Conservation (phyloP, 2,888 invertebrate species). For the Taenaris catops region DNA sequence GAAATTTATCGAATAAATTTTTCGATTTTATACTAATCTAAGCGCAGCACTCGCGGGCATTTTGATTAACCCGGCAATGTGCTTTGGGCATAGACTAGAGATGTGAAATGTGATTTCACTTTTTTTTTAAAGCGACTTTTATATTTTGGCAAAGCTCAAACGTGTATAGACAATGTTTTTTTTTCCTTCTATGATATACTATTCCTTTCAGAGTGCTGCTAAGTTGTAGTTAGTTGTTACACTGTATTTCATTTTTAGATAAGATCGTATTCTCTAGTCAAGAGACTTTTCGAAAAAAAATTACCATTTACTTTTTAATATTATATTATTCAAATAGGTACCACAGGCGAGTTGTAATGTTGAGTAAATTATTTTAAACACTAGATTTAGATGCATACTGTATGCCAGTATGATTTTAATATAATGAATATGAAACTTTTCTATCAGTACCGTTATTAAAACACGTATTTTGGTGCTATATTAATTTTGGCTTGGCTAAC, state of each 20-base stretch:
- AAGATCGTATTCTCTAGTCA: constrained; percentile 76
- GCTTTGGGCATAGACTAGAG: constrained; percentile 20
- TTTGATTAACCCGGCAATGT: constrained; percentile 7
- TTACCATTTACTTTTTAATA: constrained; percentile 76
- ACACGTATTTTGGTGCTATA: constrained; percentile 73
- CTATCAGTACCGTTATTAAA: constrained; percentile 57
- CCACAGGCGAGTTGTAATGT: constrained; percentile 62
- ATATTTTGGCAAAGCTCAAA: constrained; percentile 73
- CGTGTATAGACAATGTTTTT: constrained; percentile 43
- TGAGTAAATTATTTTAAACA: constrained; percentile 58
- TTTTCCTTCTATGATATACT: constrained; percentile 42
- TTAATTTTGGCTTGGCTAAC: constrained; percentile 75
- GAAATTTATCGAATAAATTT: constrained; percentile 26
- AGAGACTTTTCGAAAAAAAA: constrained; percentile 65
- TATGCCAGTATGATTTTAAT: constrained; percentile 1
- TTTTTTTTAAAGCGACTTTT: constrained; percentile 42
- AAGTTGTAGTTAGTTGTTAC: constrained; percentile 53
- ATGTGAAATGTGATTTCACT: constrained; percentile 72
- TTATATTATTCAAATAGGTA: constrained; percentile 56
- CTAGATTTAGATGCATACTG: constrained; percentile 44
- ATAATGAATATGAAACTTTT: constrained; percentile 59
- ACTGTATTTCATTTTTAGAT: constrained; percentile 61
- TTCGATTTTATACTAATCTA: constrained; percentile 25
- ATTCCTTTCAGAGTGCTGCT: constrained; percentile 70
- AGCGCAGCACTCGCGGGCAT: constrained; percentile 13